Evolutionary conservation across 2,888 invertebrate species (phyloP).

Genomic region (Ypsolopha scabrella): DNA sequence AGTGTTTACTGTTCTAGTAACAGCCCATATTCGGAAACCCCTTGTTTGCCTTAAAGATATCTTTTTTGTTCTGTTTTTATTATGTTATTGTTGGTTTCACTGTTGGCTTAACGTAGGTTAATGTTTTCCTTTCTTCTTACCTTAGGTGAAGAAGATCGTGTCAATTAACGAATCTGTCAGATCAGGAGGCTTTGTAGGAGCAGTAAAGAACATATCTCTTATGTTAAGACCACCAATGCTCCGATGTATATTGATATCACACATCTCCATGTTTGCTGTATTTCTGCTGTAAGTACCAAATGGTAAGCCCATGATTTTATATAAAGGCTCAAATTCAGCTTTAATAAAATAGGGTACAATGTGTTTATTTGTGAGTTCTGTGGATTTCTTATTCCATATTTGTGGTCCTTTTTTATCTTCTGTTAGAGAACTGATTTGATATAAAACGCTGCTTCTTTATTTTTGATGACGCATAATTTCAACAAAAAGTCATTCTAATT

Average conservation of each 20-base stretch:
- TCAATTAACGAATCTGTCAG: conserved; percentile 21
- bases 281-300: conserved; percentile 54
- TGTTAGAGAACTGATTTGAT: no score
- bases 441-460: no score
- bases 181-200: conserved; percentile 39
- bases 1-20: no score
- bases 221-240: conserved; percentile 48
- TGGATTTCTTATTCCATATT: no score
- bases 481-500: no score
- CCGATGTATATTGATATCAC: conserved; percentile 48
- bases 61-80: no score
- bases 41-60: no score
- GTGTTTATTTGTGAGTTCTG: no score
- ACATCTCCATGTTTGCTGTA: conserved; percentile 57
- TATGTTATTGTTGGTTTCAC: conserved; percentile 4
- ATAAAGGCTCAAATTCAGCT: background rate
- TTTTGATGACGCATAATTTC: no score
- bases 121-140: background rate
- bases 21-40: no score
- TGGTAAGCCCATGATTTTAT: background rate
- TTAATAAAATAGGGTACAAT: background rate
- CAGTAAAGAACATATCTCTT: conserved; percentile 37
- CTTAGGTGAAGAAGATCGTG: conserved; percentile 39
- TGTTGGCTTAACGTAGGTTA: background rate
- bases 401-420: no score